phyloP scores from a whole-genome alignment of 2,888 invertebrate species.

The Epinotia bilunana region DNA sequence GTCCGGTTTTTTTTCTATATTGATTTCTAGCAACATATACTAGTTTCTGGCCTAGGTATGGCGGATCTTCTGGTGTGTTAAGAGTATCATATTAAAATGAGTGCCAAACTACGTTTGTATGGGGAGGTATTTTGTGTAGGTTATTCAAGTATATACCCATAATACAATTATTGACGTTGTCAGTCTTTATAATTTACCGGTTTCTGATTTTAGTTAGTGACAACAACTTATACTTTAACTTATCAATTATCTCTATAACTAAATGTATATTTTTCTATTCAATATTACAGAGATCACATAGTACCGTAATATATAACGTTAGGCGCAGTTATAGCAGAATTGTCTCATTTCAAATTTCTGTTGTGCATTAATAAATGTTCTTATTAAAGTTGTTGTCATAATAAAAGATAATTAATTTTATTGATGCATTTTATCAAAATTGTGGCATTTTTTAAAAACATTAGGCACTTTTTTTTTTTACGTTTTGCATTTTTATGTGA shows the following conservation, averaged over 20 bases:
- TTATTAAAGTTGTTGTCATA: conserved; percentile 16
- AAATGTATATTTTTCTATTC: conserved; percentile 22
- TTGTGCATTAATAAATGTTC: neutral
- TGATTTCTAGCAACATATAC: no score
- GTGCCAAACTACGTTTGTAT: no score
- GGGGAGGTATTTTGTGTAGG: no score
- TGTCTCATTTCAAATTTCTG: neutral
- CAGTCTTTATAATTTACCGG: neutral
- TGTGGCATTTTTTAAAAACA: conserved; percentile 24
- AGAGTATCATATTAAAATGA: no score
- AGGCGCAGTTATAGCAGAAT: neutral
- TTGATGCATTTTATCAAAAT: conserved; percentile 24
- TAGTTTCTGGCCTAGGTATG: no score
- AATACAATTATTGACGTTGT: neutral
- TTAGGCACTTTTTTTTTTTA: conserved; percentile 18
- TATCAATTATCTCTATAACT: conserved; percentile 1
- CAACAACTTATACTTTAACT: conserved; percentile 1
- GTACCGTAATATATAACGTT: neutral
- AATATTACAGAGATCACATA: neutral
- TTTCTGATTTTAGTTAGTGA: conserved; percentile 4
- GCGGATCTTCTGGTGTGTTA: no score
- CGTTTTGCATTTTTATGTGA: conserved; percentile 24
- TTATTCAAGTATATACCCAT: no score
- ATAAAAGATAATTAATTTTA: neutral
- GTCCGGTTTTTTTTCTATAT: no score